These are phyloP conservation scores for Argyrosomus regius DNA, from an alignment of 2,797 vertebrate species.

Conservation along the genomic window DNA sequence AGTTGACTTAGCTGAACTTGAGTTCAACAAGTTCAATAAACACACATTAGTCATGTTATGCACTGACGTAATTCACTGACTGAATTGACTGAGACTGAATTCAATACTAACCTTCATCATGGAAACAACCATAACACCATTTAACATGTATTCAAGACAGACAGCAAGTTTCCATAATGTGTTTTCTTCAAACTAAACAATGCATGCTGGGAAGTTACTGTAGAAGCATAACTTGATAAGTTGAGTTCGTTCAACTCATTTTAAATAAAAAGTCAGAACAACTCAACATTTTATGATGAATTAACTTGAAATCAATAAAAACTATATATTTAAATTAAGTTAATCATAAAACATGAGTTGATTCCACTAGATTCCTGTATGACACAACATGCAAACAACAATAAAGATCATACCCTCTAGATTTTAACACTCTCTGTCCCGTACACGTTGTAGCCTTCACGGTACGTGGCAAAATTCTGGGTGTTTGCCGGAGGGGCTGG, in stretches of 20 bases:
- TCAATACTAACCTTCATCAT: neutral
- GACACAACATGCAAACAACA: neutral
- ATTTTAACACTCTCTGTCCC: constrained; percentile 99
- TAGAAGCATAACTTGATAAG: neutral
- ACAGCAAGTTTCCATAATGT: neutral
- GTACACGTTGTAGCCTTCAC: constrained; percentile 99
- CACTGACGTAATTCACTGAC: too few relatives aligned
- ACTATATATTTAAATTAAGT: neutral
- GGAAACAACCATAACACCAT: neutral
- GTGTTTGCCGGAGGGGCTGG: constrained; percentile 92
- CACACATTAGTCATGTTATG: neutral
- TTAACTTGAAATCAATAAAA: neutral
- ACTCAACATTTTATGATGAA: neutral
- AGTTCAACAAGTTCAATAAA: neutral
- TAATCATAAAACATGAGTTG: too few relatives aligned
- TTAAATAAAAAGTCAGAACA: neutral
- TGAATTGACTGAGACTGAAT: neutral
- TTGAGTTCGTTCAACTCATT: neutral
- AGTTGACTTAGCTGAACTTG: neutral
- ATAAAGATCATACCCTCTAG: constrained; percentile 88
- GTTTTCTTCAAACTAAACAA: neutral
- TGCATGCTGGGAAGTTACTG: constrained; percentile 12
- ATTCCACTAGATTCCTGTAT: neutral
- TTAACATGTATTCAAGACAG: neutral
- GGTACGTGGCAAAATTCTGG: constrained; percentile 98